Evolutionary conservation across 2,888 invertebrate species (phyloP).

Genomic region (Empis livida): DNA sequence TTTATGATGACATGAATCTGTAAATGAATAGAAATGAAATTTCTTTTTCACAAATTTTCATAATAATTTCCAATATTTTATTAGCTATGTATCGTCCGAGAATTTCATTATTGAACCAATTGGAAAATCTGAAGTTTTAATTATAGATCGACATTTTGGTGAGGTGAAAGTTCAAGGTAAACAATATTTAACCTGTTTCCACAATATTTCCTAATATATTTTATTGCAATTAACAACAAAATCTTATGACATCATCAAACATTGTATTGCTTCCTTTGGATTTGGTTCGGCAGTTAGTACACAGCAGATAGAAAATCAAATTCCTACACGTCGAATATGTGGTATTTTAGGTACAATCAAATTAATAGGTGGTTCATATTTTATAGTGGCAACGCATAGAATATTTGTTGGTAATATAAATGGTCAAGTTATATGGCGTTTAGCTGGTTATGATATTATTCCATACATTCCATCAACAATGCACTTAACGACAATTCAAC

Average conservation of each 20-base stretch:
- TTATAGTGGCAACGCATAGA: conserved; percentile 78
- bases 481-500: conserved; percentile 74
- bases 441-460: conserved; percentile 69
- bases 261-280: background rate
- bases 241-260: background rate
- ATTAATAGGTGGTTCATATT: conserved; percentile 72
- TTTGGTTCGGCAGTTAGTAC: conserved; percentile 33
- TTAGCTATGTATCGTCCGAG: conserved; percentile 74
- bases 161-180: conserved; percentile 59
- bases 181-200: conserved; percentile 4
- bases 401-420: conserved; percentile 65
- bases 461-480: conserved; percentile 74
- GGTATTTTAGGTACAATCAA: conserved; percentile 80
- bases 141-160: conserved; percentile 72
- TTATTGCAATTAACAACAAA: background rate
- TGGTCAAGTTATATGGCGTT: conserved; percentile 63
- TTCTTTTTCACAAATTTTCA: background rate
- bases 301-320: conserved; percentile 49
- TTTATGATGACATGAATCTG: conserved; percentile 55
- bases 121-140: conserved; percentile 57
- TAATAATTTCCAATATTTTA: too few relatives aligned
- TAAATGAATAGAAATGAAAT: conserved; percentile 42
- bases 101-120: conserved; percentile 80
- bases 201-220: background rate
- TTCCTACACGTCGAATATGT: conserved; percentile 58